Base-by-base conservation (phyloP, 2,113 vertebrate genomes). In the Calyptomena viridis region DNA sequence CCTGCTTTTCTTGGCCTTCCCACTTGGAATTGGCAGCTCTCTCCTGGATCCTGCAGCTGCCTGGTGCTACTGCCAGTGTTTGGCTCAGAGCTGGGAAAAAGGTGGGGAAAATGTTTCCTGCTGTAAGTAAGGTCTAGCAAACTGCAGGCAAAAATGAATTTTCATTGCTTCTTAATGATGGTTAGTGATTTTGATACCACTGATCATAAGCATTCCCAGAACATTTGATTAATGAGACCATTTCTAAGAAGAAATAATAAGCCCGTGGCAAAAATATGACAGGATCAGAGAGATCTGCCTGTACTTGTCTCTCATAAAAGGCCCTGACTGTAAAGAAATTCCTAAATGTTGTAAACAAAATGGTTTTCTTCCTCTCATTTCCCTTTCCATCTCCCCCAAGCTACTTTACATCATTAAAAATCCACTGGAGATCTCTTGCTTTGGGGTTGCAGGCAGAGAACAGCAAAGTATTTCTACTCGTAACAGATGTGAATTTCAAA, bases 221-320 rank as follows among this genome's bases (percentile, higher is more conserved):
- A 63, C 84, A 60, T 85, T 77, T 97, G 95, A 97, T 96, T 95
- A 96, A 96, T 77, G 90, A 95, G 49, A 31, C 72, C 84, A n/a
- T 84, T 89, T 94, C 86, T 67, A 84, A 93, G 88, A 84, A 66
- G 71, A 90, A 89, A 91, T 94, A 94, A 94, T 49, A 88, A 94
- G 82, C 89, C 92, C 2, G 2, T 80, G 92, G 83, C 94, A 88
- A 95, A 84, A 91, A 40, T 52, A 33, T 21, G 68, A 56, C 68
- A 76, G 46, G 77, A 91, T 76, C 58, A 68, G 77, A 58, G 37
- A 74, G 60, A 71, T 67, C 80, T 90, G 50, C 56, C 53, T 83
- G 76, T 28, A 33, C 23, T 73, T 69, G 78, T n/a, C 62, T 77
- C 60, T 63, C 56, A 67, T 9, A n/a, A 81, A 79, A 53, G 28